Base-by-base conservation (phyloP, 2,888 invertebrate genomes). In the Smittia sp. region DNA sequence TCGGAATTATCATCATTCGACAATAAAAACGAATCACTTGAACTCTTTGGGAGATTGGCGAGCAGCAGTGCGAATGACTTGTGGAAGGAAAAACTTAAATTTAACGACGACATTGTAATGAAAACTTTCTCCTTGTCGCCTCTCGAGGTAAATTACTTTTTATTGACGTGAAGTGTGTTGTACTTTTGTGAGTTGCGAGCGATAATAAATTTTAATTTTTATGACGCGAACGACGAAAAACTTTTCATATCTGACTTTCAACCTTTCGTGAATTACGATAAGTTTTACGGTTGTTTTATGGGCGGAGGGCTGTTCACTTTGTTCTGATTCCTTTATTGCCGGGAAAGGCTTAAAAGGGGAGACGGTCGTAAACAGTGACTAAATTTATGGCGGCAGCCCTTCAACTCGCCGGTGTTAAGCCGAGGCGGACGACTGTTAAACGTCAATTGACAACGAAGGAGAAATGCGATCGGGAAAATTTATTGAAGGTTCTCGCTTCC, bases 1-100 rank as follows among this genome's bases (percentile, higher is more conserved):
- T 46, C 20, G 18, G 18, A 58, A 58, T 58, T 22, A 58, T 58
- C 22, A 22, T 58, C 22, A 58, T 58, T 58, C 18, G 58, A 58
- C 22, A n/a, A 58, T 58, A 58, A 58, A 58, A 46, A 11, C 11
- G n/a, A 46, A n/a, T 11, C 9, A 9, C n/a, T 46, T 46, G 15
- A 46, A 46, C 46, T 46, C 46, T 46, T 46, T n/a, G 3, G n/a
- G 46, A 46, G 3, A 15, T 46, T 9, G 46, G 11, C 11, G 46
- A 46, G 15, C 6, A 38, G 38, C 38, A 46, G 46, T 32, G 32
- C 3, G 32, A 32, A 32, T 32, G 32, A 32, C 9, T 32, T 9
- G 32, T 6, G 32, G n/a, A n/a, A 32, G 32, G 32, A 32, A 32
- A 32, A 9, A 32, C 9, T 32, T 6, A 32, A 32, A 32, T 9